phyloP scores from a whole-genome alignment of 2,888 invertebrate genomes.

The Standfussiana lucernea region DNA sequence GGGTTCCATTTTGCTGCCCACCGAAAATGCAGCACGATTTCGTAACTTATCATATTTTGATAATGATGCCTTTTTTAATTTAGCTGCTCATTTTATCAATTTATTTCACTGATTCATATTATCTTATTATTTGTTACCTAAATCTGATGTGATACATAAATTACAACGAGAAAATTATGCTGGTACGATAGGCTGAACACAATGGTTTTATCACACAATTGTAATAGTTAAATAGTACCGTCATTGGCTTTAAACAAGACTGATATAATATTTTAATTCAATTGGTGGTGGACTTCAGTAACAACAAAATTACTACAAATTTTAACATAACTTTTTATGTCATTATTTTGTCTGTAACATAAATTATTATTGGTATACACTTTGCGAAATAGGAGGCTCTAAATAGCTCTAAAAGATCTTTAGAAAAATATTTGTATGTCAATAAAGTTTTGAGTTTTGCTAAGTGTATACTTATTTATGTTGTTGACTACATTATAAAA shows the following conservation, averaged over 20 bases:
- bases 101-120: background rate
- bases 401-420: background rate
- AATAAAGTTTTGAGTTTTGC: background rate
- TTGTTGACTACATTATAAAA: constrained; percentile 15
- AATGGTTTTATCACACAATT: constrained; percentile 25
- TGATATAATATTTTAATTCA: constrained; percentile 56
- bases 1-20: constrained; percentile 16
- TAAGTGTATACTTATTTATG: constrained; percentile 26
- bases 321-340: constrained; percentile 11
- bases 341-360: constrained; percentile 18
- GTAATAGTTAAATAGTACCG: constrained; percentile 26
- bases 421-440: constrained; percentile 3
- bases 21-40: constrained; percentile 18
- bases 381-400: background rate
- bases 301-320: constrained; percentile 31
- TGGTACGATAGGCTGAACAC: background rate
- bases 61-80: background rate
- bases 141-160: background rate
- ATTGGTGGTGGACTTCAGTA: constrained; percentile 39
- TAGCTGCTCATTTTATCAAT: background rate
- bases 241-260: constrained; percentile 60
- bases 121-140: background rate
- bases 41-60: background rate
- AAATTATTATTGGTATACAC: constrained; percentile 14
- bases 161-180: background rate